Conservation (phyloP, 2,888 invertebrate species). For the Leptinotarsa rubiginosa region DNA sequence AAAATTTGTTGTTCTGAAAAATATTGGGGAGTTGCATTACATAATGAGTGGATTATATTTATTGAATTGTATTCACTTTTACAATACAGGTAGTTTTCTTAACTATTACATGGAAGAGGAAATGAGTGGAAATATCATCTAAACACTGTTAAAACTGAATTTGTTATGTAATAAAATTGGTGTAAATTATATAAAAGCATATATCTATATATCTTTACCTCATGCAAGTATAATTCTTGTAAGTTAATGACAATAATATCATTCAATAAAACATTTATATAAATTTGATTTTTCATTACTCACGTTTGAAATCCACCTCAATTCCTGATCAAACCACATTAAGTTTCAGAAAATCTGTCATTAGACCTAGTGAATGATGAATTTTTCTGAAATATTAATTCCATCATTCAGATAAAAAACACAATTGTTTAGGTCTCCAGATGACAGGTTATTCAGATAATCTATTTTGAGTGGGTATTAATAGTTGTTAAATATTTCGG, state of each 20-base stretch:
- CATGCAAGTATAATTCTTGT: slow-evolving; percentile 60
- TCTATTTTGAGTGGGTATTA: no score
- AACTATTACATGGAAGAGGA: slow-evolving; percentile 21
- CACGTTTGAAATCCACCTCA: background rate
- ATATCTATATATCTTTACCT: slow-evolving; percentile 59
- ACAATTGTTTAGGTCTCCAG: no score
- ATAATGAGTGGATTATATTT: background rate
- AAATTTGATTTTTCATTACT: slow-evolving; percentile 28
- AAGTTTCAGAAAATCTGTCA: no score
- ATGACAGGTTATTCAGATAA: no score
- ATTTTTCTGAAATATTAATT: no score
- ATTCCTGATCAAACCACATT: no score
- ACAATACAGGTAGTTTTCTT: no score
- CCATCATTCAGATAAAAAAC: no score
- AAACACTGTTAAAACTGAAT: slow-evolving; percentile 55
- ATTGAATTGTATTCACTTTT: no score
- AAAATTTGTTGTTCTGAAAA: no score
- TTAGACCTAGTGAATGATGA: no score
- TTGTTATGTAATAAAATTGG: slow-evolving; percentile 60
- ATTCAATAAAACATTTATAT: slow-evolving; percentile 61
- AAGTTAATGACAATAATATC: slow-evolving; percentile 66
- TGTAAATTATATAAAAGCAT: slow-evolving; percentile 56
- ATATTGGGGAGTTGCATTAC: background rate
- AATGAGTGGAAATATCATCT: slow-evolving; percentile 37
- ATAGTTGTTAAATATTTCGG: no score